Evolutionary conservation across 30 jellyfish, hydroid and myxozoan genomes (phyloP).

Genomic region (Aurelia aurita complex sp. Pacific): DNA sequence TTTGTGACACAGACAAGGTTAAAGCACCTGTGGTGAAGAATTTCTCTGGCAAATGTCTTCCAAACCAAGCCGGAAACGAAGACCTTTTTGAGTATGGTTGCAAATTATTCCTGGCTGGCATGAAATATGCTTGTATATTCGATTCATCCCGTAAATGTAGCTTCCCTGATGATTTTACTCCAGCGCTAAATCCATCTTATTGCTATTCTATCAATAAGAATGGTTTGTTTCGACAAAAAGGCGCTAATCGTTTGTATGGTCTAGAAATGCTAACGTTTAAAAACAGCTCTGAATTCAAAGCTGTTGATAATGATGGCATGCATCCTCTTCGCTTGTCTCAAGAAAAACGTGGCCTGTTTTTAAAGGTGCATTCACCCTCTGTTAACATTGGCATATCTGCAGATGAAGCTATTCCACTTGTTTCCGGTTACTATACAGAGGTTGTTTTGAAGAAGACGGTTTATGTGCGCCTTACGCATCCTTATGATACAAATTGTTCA

Average conservation of each 20-base stretch:
- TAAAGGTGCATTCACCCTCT: constrained; percentile 13
- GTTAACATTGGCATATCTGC: not conserved
- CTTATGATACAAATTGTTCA: constrained; percentile 18
- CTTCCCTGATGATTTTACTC: constrained; percentile 13
- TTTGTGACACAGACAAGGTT: too few species aligned
- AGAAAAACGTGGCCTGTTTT: not conserved
- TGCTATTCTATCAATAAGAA: constrained; percentile 19
- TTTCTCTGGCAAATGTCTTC: too few species aligned
- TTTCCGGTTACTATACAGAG: constrained; percentile 17
- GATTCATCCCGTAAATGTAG: not conserved
- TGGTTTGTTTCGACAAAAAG: constrained; percentile 4
- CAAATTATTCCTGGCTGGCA: constrained; percentile 16
- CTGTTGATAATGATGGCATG: too few species aligned
- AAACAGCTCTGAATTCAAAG: not conserved
- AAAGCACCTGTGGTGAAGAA: too few species aligned
- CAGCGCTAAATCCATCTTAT: constrained; percentile 1
- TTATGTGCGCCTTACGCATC: not conserved
- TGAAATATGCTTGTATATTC: not conserved
- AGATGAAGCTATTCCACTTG: not conserved
- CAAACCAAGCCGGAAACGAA: too few species aligned
- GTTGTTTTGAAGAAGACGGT: constrained; percentile 16
- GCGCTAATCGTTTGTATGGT: not conserved
- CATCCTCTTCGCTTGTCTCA: not conserved
- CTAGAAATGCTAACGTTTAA: constrained; percentile 13
- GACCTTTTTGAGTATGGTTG: constrained; percentile 24